Evolutionary conservation across 1,140 invertebrate genomes (phyloP), one percentile per base, ranked within the genome.

Genomic region (Rhopalosiphum padi): DNA sequence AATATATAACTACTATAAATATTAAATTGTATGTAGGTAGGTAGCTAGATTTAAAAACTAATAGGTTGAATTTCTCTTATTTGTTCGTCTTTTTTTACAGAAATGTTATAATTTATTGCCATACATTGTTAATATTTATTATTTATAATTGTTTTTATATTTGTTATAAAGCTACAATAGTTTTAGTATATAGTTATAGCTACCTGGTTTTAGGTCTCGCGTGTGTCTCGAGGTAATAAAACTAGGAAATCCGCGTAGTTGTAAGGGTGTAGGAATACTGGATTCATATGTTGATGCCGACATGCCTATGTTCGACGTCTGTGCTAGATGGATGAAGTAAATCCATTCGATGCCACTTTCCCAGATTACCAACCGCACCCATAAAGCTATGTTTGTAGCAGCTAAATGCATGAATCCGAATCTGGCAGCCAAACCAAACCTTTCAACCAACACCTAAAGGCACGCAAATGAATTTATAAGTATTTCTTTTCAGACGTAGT

Each of bases 361-460:
- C 96, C 96, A 96, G 46, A 96, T 96, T 30, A 97, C 95, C n/a
- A 96, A 95, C n/a, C 96, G 95, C 23, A 96, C 95, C 96, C 96
- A 97, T 41, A 97, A 95, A 0, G 96, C 96, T 18, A 97, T 94
- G 94, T 97, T 97, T 0, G 96, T 96, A 1, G 96, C 96, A 9
- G 96, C 96, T 25, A 97, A 95, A 94, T 97, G 96, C 94, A 96
- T 96, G 94, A 97, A 96, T 15, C 96, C 96, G 94, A 96, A 96
- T 94, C 96, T 95, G 6, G 96, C 96, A 37, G 96, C 95, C 35
- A 96, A 94, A 15, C 96, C 96, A 93, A 96, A 96, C 94, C 95
- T 95, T 93, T 96, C 96, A 4, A 96, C 96, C 18, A 96, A 94
- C n/a, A 96, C 96, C 96, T 96, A 89, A 89, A 89, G 7, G 2